Percentiles rank a stretch among this genome's conserved stretches.
Conservation (phyloP, 2,113 vertebrate species). For the Ochotona princeps region DNA sequence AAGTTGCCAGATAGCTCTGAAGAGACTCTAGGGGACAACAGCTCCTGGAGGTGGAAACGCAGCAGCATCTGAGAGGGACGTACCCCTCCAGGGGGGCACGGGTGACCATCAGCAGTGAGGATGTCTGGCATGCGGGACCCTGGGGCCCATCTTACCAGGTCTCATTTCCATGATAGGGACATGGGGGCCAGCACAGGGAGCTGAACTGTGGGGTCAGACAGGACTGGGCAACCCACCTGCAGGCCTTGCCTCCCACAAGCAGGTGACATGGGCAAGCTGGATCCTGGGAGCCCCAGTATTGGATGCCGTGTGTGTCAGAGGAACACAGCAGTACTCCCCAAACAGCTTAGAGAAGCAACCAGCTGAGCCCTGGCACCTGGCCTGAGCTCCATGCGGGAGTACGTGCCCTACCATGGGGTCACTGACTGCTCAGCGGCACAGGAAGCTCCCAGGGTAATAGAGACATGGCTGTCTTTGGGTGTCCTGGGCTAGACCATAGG, state of each 20-base stretch:
- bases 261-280: background rate
- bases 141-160: background rate
- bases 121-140: background rate
- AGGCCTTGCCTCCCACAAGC: background rate
- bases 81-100: rapidly evolving
- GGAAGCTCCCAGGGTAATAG: rapidly evolving
- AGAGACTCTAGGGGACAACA: background rate
- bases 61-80: background rate
- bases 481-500: background rate
- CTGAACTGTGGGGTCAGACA: background rate
- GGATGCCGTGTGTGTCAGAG: background rate
- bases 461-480: background rate
- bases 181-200: too few relatives aligned
- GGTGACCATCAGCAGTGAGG: background rate
- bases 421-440: background rate
- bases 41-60: background rate
- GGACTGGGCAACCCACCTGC: background rate
- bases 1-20: background rate
- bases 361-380: rapidly evolving
- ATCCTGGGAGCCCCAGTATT: background rate
- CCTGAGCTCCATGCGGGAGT: rapidly evolving
- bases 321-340: rapidly evolving
- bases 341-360: rapidly evolving
- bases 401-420: background rate
- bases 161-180: background rate